Conservation (phyloP, 2,113 vertebrate genomes). For the Toxostoma redivivum region DNA sequence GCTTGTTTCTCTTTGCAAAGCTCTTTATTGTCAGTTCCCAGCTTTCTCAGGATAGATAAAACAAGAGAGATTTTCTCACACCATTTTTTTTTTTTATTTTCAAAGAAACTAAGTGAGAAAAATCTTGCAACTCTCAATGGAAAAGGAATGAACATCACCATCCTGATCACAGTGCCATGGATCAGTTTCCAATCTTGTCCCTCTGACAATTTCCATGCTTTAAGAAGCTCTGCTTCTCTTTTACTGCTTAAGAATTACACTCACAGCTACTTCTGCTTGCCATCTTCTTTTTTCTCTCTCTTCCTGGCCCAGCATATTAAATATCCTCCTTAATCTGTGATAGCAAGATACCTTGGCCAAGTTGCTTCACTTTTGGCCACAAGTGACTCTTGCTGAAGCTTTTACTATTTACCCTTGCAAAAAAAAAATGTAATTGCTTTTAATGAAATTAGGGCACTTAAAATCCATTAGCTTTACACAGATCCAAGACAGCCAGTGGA, state of each 20-base stretch:
- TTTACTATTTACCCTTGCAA: not conserved
- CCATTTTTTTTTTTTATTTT: not conserved
- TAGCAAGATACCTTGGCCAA: not conserved
- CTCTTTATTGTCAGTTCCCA: not conserved
- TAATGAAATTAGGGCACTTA: not conserved
- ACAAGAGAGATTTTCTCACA: not conserved
- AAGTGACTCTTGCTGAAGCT: not conserved
- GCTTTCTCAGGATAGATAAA: not conserved
- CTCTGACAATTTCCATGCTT: not conserved
- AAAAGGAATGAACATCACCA: not conserved
- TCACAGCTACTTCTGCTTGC: not conserved
- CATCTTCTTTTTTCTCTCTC: not conserved
- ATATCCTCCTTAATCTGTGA: not conserved
- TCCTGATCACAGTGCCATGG: not conserved
- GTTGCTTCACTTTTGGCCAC: not conserved
- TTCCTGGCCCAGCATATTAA: not conserved
- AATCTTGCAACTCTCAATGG: not conserved
- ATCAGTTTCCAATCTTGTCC: not conserved
- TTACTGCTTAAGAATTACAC: not conserved
- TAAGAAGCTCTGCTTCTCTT: not conserved
- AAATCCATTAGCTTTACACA: not conserved
- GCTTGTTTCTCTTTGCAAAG: not conserved
- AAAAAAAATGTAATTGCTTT: not conserved
- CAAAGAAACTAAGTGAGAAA: not conserved
- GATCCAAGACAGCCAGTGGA: not conserved